Conservation (phyloP, 2,888 invertebrate genomes). For the Chromoteleia sp. region DNA sequence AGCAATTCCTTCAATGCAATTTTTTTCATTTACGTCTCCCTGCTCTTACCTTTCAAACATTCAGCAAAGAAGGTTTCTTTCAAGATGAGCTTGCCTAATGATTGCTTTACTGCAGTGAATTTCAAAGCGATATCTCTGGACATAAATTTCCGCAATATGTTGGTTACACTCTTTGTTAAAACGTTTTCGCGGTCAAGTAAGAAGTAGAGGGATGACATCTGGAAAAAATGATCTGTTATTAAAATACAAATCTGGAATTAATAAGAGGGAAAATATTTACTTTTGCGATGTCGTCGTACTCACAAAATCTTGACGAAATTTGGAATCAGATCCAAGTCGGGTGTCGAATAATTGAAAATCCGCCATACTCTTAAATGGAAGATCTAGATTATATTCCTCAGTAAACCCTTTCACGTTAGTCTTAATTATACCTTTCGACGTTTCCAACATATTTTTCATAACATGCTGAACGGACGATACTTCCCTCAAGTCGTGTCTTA, state of each 20-base stretch:
- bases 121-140: constrained; percentile 70
- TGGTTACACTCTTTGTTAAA: constrained; percentile 71
- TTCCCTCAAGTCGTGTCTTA: constrained; percentile 58
- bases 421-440: constrained; percentile 61
- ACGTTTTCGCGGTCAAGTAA: constrained; percentile 70
- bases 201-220: constrained; percentile 68
- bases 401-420: constrained; percentile 62
- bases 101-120: constrained; percentile 71
- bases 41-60: constrained; percentile 70
- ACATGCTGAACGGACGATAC: constrained; percentile 53
- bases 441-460: constrained; percentile 65
- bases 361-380: constrained; percentile 66
- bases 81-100: constrained; percentile 69
- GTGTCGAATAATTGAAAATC: constrained; percentile 67
- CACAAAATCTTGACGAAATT: constrained; percentile 68
- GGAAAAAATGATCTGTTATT: constrained; percentile 1
- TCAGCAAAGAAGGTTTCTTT: constrained; percentile 68
- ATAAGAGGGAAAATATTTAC: too few relatives aligned
- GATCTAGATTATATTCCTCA: constrained; percentile 59
- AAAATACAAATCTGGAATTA: neutral
- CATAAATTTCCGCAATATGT: constrained; percentile 73
- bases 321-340: constrained; percentile 51
- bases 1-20: too few relatives aligned
- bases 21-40: too few relatives aligned
- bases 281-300: constrained; percentile 32